These are phyloP conservation scores for Pachypanchax playfairii DNA, from an alignment of 2,113 vertebrate species.

Conservation along the genomic window DNA sequence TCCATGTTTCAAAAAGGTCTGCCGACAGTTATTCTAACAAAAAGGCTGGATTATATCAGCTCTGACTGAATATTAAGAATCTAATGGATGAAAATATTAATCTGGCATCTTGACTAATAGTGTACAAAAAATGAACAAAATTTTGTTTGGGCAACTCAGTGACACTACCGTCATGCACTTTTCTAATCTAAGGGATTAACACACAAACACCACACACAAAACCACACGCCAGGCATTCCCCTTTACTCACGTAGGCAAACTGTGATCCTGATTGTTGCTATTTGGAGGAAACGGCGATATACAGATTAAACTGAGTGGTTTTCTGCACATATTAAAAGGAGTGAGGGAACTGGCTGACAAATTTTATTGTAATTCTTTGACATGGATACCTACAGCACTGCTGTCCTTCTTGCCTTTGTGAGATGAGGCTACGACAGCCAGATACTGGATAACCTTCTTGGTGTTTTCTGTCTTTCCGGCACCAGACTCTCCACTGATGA, in stretches of 20 bases:
- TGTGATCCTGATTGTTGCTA: slow-evolving; percentile 83
- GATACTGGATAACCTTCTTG: slow-evolving; percentile 98
- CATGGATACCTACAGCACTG: slow-evolving; percentile 72
- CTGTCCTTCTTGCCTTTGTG: slow-evolving; percentile 90
- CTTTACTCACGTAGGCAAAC: slow-evolving; percentile 88
- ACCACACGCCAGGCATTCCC: slow-evolving; percentile 80
- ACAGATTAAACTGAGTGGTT: slow-evolving; percentile 59
- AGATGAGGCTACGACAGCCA: slow-evolving; percentile 94
- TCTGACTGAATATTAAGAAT: slow-evolving; percentile 25
- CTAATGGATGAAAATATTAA: slow-evolving; percentile 23
- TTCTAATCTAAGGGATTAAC: slow-evolving; percentile 76
- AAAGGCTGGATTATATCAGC: slow-evolving; percentile 16
- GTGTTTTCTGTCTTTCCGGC: slow-evolving; percentile 98
- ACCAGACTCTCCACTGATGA: slow-evolving; percentile 92
- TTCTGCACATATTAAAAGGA: slow-evolving; percentile 55
- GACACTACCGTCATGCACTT: slow-evolving; percentile 86
- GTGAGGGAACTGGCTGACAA: slow-evolving; percentile 84
- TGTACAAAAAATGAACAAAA: slow-evolving; percentile 27
- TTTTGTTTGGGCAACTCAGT: slow-evolving; percentile 36
- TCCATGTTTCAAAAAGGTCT: not conserved
- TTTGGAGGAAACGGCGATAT: slow-evolving; percentile 77
- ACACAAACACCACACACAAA: slow-evolving; percentile 84
- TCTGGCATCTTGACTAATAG: slow-evolving; percentile 37
- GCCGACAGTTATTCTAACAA: not conserved
- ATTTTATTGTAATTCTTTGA: slow-evolving; percentile 68